A percentile compares a stretch with the other conserved stretches of the same genome.
These are phyloP conservation scores for Rhizomys pruinosus DNA, from an alignment of 2,113 vertebrate genomes.

Conservation along the genomic window DNA sequence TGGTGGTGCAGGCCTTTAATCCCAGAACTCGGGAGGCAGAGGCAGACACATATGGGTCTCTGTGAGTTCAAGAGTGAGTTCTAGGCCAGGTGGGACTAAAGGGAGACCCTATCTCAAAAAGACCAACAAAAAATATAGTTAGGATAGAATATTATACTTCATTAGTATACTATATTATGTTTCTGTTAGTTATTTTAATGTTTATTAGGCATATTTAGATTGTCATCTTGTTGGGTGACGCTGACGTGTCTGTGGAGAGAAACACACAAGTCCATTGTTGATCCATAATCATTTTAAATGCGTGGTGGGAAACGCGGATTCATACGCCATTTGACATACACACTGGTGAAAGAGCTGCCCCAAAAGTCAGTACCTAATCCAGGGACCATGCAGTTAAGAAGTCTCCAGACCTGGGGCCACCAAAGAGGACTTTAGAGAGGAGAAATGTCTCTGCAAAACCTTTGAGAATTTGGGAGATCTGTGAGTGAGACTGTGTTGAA, in stretches of 20 bases:
- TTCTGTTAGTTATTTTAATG: neutral
- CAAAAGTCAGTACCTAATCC: neutral
- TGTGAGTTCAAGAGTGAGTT: too few species aligned
- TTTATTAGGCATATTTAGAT: neutral
- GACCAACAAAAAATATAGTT: too few species aligned
- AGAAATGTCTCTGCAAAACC: neutral
- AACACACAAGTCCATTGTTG: neutral
- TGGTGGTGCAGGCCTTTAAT: too few species aligned
- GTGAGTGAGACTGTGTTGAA: neutral
- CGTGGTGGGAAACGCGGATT: too few species aligned
- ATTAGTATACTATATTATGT: neutral
- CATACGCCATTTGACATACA: neutral
- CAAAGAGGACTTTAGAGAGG: neutral
- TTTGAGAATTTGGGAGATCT: neutral
- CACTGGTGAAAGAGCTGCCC: neutral
- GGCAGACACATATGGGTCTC: too few species aligned
- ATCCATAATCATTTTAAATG: neutral
- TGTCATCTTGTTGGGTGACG: neutral
- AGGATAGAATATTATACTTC: neutral
- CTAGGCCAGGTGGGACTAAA: too few species aligned
- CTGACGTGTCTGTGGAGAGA: neutral
- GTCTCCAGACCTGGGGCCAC: neutral
- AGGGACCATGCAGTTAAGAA: neutral
- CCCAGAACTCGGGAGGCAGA: too few species aligned
- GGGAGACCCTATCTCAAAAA: too few species aligned